A percentile compares a stretch with the other conserved stretches of the same genome.
Evolutionary conservation across 2,113 vertebrate species (phyloP).

Genomic region (Perca schrenkii): DNA sequence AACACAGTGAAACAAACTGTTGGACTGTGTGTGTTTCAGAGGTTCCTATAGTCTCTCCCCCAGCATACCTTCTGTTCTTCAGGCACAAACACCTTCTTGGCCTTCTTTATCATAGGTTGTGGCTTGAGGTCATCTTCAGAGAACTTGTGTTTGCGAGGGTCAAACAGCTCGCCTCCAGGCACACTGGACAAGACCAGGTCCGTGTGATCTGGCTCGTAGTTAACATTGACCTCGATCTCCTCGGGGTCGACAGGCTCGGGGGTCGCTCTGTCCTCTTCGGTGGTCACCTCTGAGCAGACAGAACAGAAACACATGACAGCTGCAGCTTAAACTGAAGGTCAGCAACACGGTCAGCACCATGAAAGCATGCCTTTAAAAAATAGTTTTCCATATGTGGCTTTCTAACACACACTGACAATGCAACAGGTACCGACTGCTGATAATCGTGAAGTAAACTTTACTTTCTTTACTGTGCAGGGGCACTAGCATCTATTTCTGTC

Average conservation of each 20-base stretch:
- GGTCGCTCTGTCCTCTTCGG: slow-evolving; percentile 84
- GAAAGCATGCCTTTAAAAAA: background rate
- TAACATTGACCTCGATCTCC: slow-evolving; percentile 91
- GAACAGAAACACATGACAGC: background rate
- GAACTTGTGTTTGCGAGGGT: slow-evolving; percentile 97
- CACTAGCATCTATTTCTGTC: no score
- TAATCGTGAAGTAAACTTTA: background rate
- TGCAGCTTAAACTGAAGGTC: background rate
- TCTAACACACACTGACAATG: background rate
- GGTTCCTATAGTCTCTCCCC: background rate
- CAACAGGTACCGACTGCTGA: background rate
- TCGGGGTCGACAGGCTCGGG: slow-evolving; percentile 89
- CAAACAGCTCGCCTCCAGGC: slow-evolving; percentile 95
- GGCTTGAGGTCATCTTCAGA: slow-evolving; percentile 96
- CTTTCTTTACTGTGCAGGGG: background rate
- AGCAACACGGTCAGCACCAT: background rate
- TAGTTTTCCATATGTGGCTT: no score
- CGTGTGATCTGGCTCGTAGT: slow-evolving; percentile 95
- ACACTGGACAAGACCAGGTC: slow-evolving; percentile 96
- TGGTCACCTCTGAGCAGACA: slow-evolving; percentile 81
- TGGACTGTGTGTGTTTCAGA: background rate
- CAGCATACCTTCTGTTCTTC: slow-evolving; percentile 93
- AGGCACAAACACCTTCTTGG: slow-evolving; percentile 96
- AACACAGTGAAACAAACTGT: background rate
- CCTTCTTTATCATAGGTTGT: slow-evolving; percentile 99